A percentile compares a stretch with the other conserved stretches of the same genome.
Evolutionary conservation across 2,888 invertebrate species (phyloP).

Genomic region (Chrysodeixis includens): DNA sequence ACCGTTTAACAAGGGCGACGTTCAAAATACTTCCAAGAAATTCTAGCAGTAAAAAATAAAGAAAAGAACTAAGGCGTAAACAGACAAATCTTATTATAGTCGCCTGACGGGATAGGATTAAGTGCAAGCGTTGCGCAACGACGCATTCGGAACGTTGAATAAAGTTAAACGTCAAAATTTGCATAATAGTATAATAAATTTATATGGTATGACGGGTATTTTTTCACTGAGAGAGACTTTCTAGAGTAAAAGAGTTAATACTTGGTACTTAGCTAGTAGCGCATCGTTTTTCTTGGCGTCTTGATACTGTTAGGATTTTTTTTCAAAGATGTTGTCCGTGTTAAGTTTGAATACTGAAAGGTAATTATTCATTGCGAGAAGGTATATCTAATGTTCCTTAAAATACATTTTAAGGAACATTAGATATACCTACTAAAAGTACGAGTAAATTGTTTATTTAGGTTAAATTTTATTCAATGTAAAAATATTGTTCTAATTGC

Average conservation of each 20-base stretch:
- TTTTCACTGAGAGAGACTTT: not conserved
- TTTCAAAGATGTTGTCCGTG: no score
- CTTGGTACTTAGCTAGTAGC: not conserved
- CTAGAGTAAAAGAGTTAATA: not conserved
- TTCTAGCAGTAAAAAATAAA: constrained; percentile 14
- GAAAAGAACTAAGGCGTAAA: constrained; percentile 10
- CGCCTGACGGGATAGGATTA: constrained; percentile 36
- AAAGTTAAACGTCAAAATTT: constrained; percentile 43
- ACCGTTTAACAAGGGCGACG: not conserved
- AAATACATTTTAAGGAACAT: no score
- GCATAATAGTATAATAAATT: constrained; percentile 42
- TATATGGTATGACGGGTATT: constrained; percentile 24
- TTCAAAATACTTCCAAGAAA: not conserved
- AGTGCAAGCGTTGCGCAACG: constrained; percentile 27
- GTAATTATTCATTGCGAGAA: no score
- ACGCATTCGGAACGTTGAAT: constrained; percentile 35
- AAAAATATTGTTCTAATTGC: no score
- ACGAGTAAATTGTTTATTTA: no score
- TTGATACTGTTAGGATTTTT: no score
- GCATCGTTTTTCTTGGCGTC: no score
- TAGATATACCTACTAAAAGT: no score
- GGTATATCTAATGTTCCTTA: no score
- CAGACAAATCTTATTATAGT: constrained; percentile 33
- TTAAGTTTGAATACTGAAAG: no score
- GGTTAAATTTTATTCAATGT: no score